A percentile compares a stretch with the other conserved stretches of the same genome.
These are phyloP conservation scores for Microtus pennsylvanicus DNA, from an alignment of 2,113 vertebrate species.

Conservation along the genomic window DNA sequence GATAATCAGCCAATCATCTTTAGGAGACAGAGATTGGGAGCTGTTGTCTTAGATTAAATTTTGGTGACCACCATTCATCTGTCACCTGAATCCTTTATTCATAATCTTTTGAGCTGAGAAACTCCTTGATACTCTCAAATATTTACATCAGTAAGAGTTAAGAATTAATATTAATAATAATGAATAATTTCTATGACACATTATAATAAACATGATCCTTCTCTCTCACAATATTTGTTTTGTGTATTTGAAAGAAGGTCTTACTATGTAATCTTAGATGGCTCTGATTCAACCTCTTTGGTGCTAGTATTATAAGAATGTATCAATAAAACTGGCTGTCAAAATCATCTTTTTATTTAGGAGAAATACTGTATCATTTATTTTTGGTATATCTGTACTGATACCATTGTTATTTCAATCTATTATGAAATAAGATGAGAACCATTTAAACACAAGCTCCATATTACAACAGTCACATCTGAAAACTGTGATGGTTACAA, in stretches of 20 bases:
- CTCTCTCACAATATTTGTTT: neutral
- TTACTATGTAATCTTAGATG: neutral
- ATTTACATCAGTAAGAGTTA: neutral
- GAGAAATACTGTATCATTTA: neutral
- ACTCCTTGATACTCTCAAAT: neutral
- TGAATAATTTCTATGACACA: neutral
- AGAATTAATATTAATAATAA: neutral
- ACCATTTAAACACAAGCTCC: neutral
- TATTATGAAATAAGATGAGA: neutral
- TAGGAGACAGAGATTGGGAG: neutral
- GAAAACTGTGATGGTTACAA: neutral
- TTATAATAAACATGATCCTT: neutral
- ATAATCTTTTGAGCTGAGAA: neutral
- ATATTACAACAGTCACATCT: neutral
- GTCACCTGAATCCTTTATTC: neutral
- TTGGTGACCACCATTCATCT: neutral
- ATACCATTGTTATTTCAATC: neutral
- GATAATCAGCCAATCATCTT: neutral
- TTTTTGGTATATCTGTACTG: neutral
- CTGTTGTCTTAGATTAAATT: neutral
- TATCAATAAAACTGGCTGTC: neutral
- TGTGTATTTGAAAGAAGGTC: neutral
- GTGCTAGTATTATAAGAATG: neutral
- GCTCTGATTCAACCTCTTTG: neutral
- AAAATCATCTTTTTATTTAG: neutral